Evolutionary conservation across 2,113 vertebrate genomes (phyloP).

Genomic region (Elaphurus davidianus): DNA sequence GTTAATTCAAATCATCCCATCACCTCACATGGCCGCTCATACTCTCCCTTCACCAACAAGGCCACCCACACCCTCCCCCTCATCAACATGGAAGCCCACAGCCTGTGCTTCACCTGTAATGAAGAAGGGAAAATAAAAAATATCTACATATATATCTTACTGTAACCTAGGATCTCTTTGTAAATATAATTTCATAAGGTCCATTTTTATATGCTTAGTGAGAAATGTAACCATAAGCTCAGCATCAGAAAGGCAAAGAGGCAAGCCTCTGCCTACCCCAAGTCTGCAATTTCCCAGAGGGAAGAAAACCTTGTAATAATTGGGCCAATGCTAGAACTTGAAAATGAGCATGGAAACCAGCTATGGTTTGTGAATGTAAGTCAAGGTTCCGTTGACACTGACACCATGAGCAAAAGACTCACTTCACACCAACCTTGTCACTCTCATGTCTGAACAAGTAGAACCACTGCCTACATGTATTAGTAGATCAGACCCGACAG

Average conservation of each 20-base stretch:
- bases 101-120: background rate
- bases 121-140: background rate
- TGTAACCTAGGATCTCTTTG: background rate
- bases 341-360: background rate
- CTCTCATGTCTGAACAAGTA: background rate
- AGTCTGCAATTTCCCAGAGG: background rate
- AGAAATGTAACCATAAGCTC: background rate
- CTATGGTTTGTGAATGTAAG: background rate
- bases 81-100: background rate
- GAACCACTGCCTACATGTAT: background rate
- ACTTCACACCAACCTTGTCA: background rate
- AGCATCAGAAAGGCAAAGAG: background rate
- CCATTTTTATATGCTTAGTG: background rate
- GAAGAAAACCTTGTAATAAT: no score
- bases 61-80: no score
- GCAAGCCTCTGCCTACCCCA: background rate
- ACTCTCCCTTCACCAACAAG: background rate
- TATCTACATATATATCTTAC: background rate
- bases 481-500: background rate
- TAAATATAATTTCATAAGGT: background rate
- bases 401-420: background rate
- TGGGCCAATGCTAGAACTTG: background rate
- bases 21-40: fast-evolving
- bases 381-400: background rate
- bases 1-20: background rate